Conservation (phyloP, 1,140 invertebrate genomes). For the Ericerus pela region DNA sequence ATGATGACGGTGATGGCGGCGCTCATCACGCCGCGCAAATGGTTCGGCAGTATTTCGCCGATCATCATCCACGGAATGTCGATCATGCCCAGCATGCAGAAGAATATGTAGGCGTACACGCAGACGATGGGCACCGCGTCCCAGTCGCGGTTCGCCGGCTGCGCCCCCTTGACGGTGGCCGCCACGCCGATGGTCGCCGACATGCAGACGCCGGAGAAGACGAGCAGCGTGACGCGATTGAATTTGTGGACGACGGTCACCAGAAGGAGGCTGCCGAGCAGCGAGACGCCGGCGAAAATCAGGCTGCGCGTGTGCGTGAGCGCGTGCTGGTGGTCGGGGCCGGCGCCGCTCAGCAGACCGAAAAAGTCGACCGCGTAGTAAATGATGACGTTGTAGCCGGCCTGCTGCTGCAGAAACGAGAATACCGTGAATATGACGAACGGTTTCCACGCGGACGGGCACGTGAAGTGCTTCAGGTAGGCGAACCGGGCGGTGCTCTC, state of each 20-base stretch:
- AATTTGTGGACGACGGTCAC: not conserved
- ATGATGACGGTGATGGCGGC: constrained; percentile 47
- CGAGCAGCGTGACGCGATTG: constrained; percentile 22
- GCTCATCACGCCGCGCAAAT: constrained; percentile 44
- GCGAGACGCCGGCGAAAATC: constrained; percentile 33
- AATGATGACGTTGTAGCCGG: not conserved
- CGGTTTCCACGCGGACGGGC: constrained; percentile 19
- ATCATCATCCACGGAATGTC: constrained; percentile 57
- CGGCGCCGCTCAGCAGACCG: not conserved
- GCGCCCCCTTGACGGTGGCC: constrained; percentile 15
- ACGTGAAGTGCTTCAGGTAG: constrained; percentile 22
- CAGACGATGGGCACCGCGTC: constrained; percentile 40
- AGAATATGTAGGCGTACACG: constrained; percentile 39
- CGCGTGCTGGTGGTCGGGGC: not conserved
- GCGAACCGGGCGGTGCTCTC: not conserved
- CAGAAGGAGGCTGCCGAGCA: constrained; percentile 40
- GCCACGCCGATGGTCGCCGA: constrained; percentile 22
- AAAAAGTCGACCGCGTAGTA: not conserved
- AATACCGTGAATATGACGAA: constrained; percentile 1
- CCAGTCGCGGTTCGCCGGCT: constrained; percentile 27
- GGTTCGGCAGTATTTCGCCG: constrained; percentile 48
- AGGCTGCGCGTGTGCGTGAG: not conserved
- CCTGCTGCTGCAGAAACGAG: not conserved
- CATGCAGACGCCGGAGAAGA: not conserved
- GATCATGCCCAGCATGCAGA: constrained; percentile 51